A percentile compares a stretch with the other conserved stretches of the same genome.
These are phyloP conservation scores for Chloroceryle amazona DNA, from an alignment of 2,797 vertebrate genomes.

Conservation along the genomic window DNA sequence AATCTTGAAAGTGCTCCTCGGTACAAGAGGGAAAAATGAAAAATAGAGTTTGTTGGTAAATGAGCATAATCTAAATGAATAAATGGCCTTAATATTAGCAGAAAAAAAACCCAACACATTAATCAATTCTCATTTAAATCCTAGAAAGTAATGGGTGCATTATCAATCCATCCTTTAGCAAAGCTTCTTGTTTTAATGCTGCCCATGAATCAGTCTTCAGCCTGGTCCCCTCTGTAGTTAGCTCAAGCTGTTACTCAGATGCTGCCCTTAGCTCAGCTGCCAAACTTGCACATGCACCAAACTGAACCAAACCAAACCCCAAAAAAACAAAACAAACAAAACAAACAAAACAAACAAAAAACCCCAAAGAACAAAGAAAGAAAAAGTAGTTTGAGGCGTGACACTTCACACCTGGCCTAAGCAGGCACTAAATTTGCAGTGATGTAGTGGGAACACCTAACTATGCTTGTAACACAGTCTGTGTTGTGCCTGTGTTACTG, in stretches of 20 bases:
- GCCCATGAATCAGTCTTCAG: neutral
- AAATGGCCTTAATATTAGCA: conserved; percentile 24
- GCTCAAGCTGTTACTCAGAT: neutral
- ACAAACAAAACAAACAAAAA: no score
- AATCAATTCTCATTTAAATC: neutral
- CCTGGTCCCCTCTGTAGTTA: neutral
- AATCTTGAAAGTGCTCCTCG: conserved; percentile 8
- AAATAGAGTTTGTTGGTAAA: neutral
- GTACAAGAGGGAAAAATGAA: neutral
- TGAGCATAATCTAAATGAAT: conserved; percentile 12
- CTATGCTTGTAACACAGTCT: neutral
- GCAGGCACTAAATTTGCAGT: neutral
- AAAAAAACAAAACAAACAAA: no score
- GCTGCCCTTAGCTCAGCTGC: neutral
- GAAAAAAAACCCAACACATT: neutral
- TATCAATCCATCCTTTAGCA: conserved; percentile 20
- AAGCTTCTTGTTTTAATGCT: neutral
- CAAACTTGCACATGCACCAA: neutral
- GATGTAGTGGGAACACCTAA: neutral
- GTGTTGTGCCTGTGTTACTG: neutral
- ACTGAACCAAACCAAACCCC: no score
- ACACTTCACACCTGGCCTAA: neutral
- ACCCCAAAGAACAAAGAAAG: no score
- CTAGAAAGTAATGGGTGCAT: neutral
- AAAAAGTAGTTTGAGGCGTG: neutral